These are phyloP conservation scores for Neodiprion pinetum DNA, from an alignment of 1,140 invertebrate species.

Conservation along the genomic window DNA sequence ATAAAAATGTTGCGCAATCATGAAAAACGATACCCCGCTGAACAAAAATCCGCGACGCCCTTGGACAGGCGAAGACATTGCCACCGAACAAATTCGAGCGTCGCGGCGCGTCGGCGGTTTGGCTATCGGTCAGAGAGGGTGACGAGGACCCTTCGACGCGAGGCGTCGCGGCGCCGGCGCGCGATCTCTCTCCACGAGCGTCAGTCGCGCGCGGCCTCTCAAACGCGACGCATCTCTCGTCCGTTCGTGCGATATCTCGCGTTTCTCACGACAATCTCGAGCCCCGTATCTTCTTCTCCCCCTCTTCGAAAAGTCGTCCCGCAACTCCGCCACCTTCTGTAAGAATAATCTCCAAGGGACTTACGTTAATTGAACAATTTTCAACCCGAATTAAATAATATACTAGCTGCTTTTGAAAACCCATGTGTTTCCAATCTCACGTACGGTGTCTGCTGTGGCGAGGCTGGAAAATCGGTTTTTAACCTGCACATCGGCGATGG, in stretches of 20 bases:
- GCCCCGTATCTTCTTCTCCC: neutral
- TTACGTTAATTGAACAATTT: no score
- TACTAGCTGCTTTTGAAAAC: no score
- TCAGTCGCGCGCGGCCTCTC: conserved; percentile 43
- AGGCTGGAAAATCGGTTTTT: no score
- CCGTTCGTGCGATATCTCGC: neutral
- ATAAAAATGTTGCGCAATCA: no score
- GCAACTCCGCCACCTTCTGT: no score
- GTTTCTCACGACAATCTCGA: no score
- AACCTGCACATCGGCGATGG: no score
- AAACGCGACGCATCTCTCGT: conserved; percentile 32
- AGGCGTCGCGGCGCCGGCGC: conserved; percentile 8
- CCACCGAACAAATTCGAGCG: neutral
- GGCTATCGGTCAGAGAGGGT: neutral
- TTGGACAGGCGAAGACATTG: neutral
- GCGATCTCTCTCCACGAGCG: conserved; percentile 20
- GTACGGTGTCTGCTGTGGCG: no score
- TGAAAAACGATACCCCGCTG: no score
- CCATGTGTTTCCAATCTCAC: no score
- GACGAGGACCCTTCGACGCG: neutral
- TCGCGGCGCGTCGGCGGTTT: neutral
- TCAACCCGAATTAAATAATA: no score
- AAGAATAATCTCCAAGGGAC: no score
- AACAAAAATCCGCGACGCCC: neutral
- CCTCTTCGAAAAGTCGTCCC: neutral